Evolutionary conservation across 2,797 vertebrate species (phyloP).

Genomic region (Glossophaga mutica): DNA sequence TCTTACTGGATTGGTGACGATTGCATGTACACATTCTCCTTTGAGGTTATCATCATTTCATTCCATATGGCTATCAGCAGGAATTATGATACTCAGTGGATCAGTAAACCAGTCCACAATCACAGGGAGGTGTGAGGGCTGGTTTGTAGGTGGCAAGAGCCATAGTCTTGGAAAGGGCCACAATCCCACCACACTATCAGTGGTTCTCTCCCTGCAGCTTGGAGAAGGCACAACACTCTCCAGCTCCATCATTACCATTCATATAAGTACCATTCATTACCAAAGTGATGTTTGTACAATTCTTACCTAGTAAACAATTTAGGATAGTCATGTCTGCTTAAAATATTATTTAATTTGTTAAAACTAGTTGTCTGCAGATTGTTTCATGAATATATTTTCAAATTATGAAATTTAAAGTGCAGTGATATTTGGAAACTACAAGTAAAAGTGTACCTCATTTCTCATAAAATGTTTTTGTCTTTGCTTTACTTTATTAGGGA

Average conservation of each 20-base stretch:
- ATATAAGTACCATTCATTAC: background rate
- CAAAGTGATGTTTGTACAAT: constrained; percentile 71
- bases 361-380: constrained; percentile 45
- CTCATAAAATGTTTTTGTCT: constrained; percentile 41
- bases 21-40: constrained; percentile 95
- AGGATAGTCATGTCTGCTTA: constrained; percentile 57
- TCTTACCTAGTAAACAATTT: constrained; percentile 80
- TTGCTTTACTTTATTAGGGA: constrained; percentile 41
- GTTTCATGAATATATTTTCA: constrained; percentile 55
- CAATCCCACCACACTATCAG: constrained; percentile 98
- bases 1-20: constrained; percentile 98
- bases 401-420: constrained; percentile 52
- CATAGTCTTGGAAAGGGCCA: constrained; percentile 98
- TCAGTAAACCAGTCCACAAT: constrained; percentile 97
- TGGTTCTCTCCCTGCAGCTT: constrained; percentile 92
- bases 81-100: constrained; percentile 98
- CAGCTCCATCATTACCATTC: constrained; percentile 96
- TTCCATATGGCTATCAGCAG: constrained; percentile 97
- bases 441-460: constrained; percentile 43
- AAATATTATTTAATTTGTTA: constrained; percentile 63
- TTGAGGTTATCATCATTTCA: constrained; percentile 93
- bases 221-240: constrained; percentile 97
- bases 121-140: constrained; percentile 98
- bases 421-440: constrained; percentile 50
- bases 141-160: constrained; percentile 95